Evolutionary conservation across 1,140 invertebrate species (phyloP).

Genomic region (Scaptomyza graminum): DNA sequence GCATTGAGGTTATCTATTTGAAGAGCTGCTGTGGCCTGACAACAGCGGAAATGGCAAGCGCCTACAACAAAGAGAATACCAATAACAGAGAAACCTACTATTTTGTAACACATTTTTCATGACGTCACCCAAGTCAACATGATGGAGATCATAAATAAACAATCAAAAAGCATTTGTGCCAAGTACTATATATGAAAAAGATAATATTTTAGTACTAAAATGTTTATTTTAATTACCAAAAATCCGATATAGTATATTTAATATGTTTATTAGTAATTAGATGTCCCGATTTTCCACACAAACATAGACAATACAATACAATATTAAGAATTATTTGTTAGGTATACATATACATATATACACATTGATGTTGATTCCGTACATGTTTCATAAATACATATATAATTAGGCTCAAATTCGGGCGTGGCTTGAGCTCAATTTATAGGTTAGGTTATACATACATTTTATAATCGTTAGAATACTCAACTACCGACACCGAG

Average conservation of each 20-base stretch:
- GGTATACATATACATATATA: conserved; percentile 54
- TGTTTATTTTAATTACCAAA: not conserved
- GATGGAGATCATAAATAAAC: conserved; percentile 31
- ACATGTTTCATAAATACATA: conserved; percentile 5
- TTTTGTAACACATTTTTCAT: conserved; percentile 29
- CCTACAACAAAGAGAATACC: no score
- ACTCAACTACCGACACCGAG: conserved; percentile 48
- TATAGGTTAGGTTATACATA: conserved; percentile 17
- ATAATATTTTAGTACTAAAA: not conserved
- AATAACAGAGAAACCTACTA: conserved; percentile 30
- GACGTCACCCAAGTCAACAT: conserved; percentile 29
- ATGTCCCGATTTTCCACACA: conserved; percentile 23
- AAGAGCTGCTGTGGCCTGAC: conserved; percentile 43
- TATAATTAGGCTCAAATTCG: conserved; percentile 11
- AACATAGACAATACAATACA: conserved; percentile 8
- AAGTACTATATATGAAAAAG: conserved; percentile 4
- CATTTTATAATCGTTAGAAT: conserved; percentile 24
- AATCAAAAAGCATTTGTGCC: conserved; percentile 14
- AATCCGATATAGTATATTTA: conserved; percentile 38
- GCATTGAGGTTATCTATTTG: conserved; percentile 45
- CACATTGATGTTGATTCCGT: conserved; percentile 39
- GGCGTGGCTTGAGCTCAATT: not conserved
- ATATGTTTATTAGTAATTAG: conserved; percentile 38
- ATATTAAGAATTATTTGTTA: conserved; percentile 34
- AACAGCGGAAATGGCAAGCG: conserved; percentile 34